Percentiles rank a stretch among this genome's conserved stretches.
These are phyloP conservation scores for Lasius fuliginosus DNA, from an alignment of 2,888 invertebrate species.

Conservation along the genomic window DNA sequence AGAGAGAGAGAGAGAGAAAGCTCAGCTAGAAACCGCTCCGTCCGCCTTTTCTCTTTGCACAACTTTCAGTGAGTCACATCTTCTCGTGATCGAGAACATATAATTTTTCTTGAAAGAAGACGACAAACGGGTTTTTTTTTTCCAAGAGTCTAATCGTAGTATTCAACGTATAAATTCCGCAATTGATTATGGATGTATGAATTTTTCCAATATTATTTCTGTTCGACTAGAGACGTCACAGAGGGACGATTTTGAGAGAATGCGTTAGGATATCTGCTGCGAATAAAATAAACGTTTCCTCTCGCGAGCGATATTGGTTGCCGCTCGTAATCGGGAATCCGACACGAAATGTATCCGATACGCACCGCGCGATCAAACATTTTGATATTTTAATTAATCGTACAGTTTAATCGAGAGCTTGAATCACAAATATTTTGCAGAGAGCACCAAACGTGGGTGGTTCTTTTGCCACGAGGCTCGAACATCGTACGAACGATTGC, in stretches of 20 bases:
- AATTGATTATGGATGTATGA: not conserved
- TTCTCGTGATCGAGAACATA: not conserved
- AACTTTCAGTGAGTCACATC: conserved; percentile 1
- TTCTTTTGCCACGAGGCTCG: not conserved
- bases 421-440: not conserved
- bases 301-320: not conserved
- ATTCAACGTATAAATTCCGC: not conserved
- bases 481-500: conserved; percentile 8
- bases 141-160: not conserved
- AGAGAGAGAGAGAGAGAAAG: conserved; percentile 2
- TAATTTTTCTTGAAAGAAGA: not conserved
- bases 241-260: not conserved
- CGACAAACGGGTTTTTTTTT: not conserved
- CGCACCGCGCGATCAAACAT: not conserved
- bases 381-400: conserved; percentile 25
- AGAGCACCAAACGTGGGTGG: not conserved
- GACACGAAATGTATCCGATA: not conserved
- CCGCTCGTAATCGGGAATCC: conserved; percentile 3
- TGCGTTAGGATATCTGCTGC: not conserved
- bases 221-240: not conserved
- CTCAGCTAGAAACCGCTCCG: not conserved
- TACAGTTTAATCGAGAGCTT: conserved; percentile 7
- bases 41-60: not conserved
- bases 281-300: not conserved
- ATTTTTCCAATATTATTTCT: not conserved